Evolutionary conservation across 2,797 vertebrate genomes (phyloP).

Genomic region (Rhodeus uyekii): DNA sequence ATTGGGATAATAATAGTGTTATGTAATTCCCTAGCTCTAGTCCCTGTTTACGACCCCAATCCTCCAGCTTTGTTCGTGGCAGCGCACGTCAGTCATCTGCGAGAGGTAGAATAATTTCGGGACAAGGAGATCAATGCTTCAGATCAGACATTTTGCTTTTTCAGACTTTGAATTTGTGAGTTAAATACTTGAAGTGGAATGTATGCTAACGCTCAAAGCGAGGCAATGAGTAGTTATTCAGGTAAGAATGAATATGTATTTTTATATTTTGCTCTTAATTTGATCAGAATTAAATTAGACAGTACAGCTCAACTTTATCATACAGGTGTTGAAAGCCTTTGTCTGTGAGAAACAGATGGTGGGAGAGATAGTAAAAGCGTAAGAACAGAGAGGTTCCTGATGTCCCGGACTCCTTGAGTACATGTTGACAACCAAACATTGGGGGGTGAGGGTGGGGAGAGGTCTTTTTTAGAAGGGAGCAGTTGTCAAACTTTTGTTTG

Average conservation of each 20-base stretch:
- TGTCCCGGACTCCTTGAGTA: background rate
- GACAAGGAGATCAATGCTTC: background rate
- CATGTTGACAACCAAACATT: background rate
- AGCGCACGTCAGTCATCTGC: slow-evolving; percentile 12
- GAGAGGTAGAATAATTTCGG: background rate
- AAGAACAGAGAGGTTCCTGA: slow-evolving; percentile 34
- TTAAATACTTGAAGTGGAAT: background rate
- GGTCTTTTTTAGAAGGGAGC: background rate
- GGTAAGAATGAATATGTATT: background rate
- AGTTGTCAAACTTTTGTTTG: background rate
- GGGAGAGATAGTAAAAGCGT: slow-evolving; percentile 55
- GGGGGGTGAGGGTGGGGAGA: too few species aligned
- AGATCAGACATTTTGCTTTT: background rate
- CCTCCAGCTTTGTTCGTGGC: slow-evolving; percentile 5
- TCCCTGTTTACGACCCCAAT: background rate
- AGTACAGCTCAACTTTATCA: slow-evolving; percentile 46
- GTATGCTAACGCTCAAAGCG: background rate
- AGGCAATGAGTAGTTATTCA: background rate
- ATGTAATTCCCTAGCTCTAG: background rate
- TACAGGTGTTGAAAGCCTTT: slow-evolving; percentile 58
- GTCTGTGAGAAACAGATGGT: slow-evolving; percentile 63
- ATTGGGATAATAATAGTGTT: slow-evolving; percentile 14
- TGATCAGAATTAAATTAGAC: background rate
- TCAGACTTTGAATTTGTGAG: slow-evolving; percentile 7
- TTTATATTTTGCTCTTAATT: background rate